Evolutionary conservation across 2,113 vertebrate species (phyloP).

Genomic region (Silurus meridionalis): DNA sequence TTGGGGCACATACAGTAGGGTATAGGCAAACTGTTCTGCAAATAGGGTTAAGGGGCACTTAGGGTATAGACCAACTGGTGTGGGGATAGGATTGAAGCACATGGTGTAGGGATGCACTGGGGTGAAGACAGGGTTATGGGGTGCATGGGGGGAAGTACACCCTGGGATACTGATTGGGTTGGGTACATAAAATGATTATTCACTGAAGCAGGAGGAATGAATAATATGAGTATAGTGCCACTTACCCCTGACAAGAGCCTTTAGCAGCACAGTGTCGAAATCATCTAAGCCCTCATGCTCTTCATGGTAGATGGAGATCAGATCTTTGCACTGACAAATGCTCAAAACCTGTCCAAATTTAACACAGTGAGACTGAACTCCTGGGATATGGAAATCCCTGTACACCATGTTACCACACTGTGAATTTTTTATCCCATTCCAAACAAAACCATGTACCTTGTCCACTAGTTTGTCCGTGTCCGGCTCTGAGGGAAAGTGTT

Average conservation of each 20-base stretch:
- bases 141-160: too few relatives aligned
- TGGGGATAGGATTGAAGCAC: too few relatives aligned
- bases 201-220: neutral
- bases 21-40: too few relatives aligned
- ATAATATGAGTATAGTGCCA: neutral
- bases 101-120: too few relatives aligned
- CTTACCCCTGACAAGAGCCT: conserved; percentile 80
- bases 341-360: conserved; percentile 69
- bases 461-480: conserved; percentile 71
- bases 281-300: conserved; percentile 81
- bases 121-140: too few relatives aligned
- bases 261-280: conserved; percentile 85
- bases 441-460: conserved; percentile 55
- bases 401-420: neutral
- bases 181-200: neutral
- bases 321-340: conserved; percentile 78
- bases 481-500: conserved; percentile 64
- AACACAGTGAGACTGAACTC: neutral
- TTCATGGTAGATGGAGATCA: conserved; percentile 79
- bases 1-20: too few relatives aligned
- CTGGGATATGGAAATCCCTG: neutral
- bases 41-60: too few relatives aligned
- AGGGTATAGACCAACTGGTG: too few relatives aligned
- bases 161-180: too few relatives aligned
- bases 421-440: neutral